Base-by-base conservation (phyloP, 2,797 vertebrate genomes). In the Sandelia bainsii region DNA sequence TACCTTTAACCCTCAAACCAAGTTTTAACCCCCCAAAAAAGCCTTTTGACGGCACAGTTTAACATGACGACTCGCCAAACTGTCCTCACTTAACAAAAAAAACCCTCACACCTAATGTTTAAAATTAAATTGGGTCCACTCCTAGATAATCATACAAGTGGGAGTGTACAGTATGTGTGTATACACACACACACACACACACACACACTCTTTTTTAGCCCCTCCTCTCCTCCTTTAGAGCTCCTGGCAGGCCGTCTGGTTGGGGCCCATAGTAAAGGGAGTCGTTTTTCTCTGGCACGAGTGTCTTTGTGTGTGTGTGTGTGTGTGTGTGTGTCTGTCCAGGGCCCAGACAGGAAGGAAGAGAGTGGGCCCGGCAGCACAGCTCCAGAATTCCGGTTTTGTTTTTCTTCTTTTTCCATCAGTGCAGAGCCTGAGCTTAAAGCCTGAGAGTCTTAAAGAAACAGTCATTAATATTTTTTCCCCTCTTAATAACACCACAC, bases 281-380 rank as follows among this genome's bases (percentile, higher is more conserved):
- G 79, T 64, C 56, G 62, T 87, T 86, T 52, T 87, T 87, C 80
- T 91, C 77, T 87, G 84, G 80, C 80, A 72, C 46, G 75, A 77
- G 62, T 69, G 62, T 69, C 49, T 65, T 59, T 71, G 58, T 68
- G 44, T 81, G 53, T 72, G 69, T 69, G 62, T 66, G 63, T 63
- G 63, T 65, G 58, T 49, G 66, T 68, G 61, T 67, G 51, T 57
- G 52, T 60, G 70, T 51, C 75, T 81, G 82, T 90, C 78, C 82
- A 67, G 84, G 85, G 91, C 90, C 90, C 90, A 95, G 94, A 95
- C 93, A 96, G 93, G 93, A 95, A 95, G 94, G 93, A 94, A 95
- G 84, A 93, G 90, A 94, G 94, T 91, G 93, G 95, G 93, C 93
- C 92, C 89, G 70, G 89, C 92, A 91, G 87, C 81, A 93, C 90